phyloP scores from a whole-genome alignment of 2,888 invertebrate genomes.

The Melanophora roralis region DNA sequence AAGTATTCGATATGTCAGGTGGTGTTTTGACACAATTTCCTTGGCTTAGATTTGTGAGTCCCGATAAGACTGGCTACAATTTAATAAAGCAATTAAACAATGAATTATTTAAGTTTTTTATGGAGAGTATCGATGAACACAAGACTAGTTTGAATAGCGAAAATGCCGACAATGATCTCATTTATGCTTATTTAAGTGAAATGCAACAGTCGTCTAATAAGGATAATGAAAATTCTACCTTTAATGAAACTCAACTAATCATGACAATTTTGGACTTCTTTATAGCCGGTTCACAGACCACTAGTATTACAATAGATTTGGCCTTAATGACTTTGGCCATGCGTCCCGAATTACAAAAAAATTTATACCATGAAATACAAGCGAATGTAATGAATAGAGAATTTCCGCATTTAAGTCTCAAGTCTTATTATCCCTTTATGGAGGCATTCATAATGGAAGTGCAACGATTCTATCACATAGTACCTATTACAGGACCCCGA shows the following conservation, averaged over 20 bases:
- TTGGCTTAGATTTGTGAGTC: conserved; percentile 81
- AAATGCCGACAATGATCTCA: conserved; percentile 79
- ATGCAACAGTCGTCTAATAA: conserved; percentile 77
- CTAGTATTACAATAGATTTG: conserved; percentile 81
- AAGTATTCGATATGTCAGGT: conserved; percentile 80
- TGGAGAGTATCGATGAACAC: conserved; percentile 80
- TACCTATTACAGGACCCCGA: conserved; percentile 80
- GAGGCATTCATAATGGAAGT: conserved; percentile 80
- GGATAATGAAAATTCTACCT: conserved; percentile 65
- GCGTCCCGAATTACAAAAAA: conserved; percentile 80
- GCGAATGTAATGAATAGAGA: conserved; percentile 68
- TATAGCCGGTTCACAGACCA: conserved; percentile 83
- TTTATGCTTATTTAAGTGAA: conserved; percentile 81
- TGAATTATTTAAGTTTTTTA: conserved; percentile 79
- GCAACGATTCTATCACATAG: conserved; percentile 79
- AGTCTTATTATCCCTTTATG: conserved; percentile 78
- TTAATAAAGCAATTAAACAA: conserved; percentile 79
- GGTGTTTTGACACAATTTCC: conserved; percentile 81
- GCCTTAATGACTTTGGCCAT: conserved; percentile 80
- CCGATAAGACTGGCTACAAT: conserved; percentile 81
- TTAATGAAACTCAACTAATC: conserved; percentile 81
- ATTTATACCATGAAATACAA: conserved; percentile 80
- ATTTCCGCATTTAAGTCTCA: conserved; percentile 71
- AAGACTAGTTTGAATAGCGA: conserved; percentile 77
- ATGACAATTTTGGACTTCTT: conserved; percentile 83